These are phyloP conservation scores for Sebastiscus albofasciatus DNA, from an alignment of 2,797 vertebrate genomes.

Conservation along the genomic window DNA sequence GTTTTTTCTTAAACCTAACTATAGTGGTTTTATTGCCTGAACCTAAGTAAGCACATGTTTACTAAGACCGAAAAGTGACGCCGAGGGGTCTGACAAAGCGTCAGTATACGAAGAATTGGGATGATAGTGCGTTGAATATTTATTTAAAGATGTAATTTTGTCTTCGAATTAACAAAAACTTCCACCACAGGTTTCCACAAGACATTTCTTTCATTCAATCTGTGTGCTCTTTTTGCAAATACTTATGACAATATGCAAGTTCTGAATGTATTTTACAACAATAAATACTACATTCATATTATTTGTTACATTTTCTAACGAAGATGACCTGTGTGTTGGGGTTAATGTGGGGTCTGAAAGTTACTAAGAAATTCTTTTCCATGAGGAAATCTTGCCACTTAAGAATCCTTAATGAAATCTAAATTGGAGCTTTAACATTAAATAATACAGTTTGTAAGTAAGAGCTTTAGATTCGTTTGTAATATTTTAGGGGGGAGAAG, in stretches of 20 bases:
- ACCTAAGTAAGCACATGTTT: no score
- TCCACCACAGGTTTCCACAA: neutral
- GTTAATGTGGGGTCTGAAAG: neutral
- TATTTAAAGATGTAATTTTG: neutral
- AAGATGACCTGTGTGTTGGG: neutral
- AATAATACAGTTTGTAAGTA: neutral
- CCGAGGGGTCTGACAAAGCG: no score
- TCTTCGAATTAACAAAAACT: neutral
- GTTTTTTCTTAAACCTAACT: no score
- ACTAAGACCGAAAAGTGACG: no score
- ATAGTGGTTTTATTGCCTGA: no score
- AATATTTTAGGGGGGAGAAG: neutral
- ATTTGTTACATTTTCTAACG: neutral
- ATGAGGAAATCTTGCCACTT: neutral
- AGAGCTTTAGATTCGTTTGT: neutral
- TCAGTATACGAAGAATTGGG: no score
- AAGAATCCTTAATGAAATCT: neutral
- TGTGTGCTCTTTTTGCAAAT: neutral
- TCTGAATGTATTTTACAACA: neutral
- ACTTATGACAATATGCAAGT: neutral
- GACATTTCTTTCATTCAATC: neutral
- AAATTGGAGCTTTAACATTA: neutral
- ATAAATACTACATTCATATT: neutral
- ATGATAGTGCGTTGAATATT: no score
- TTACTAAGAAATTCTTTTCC: neutral